Conservation (phyloP, 1,140 invertebrate species). For the Papilio glaucus region DNA sequence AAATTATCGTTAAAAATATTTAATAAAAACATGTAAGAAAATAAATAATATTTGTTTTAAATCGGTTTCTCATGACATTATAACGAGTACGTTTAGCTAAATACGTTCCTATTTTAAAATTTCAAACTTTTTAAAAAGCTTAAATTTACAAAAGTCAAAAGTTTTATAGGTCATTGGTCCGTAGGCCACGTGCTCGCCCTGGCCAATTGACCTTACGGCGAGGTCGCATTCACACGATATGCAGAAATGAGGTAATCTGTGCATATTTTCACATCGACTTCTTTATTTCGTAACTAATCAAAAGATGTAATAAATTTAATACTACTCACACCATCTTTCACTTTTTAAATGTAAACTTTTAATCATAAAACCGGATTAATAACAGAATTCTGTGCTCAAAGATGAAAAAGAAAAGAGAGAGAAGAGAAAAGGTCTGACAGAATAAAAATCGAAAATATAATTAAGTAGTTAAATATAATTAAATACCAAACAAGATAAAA, state of each 20-base stretch:
- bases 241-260: conserved; percentile 36
- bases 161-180: conserved; percentile 37
- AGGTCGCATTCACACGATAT: conserved; percentile 39
- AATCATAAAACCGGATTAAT: background rate
- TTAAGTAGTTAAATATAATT: too few species aligned
- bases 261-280: conserved; percentile 21
- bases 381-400: background rate
- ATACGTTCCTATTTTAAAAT: conserved; percentile 15
- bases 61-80: background rate
- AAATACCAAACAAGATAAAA: too few species aligned
- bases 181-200: conserved; percentile 36
- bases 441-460: background rate
- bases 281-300: conserved; percentile 5
- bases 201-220: conserved; percentile 37
- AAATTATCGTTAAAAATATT: background rate
- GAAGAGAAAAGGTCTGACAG: background rate
- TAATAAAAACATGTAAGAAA: background rate
- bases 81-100: background rate
- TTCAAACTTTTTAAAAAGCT: background rate
- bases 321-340: background rate
- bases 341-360: background rate
- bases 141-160: conserved; percentile 1
- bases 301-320: conserved; percentile 1
- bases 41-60: background rate
- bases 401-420: too few species aligned